A percentile compares a stretch with the other conserved stretches of the same genome.
Conservation (phyloP, 1,140 invertebrate genomes). For the Coenobita brevimanus region DNA sequence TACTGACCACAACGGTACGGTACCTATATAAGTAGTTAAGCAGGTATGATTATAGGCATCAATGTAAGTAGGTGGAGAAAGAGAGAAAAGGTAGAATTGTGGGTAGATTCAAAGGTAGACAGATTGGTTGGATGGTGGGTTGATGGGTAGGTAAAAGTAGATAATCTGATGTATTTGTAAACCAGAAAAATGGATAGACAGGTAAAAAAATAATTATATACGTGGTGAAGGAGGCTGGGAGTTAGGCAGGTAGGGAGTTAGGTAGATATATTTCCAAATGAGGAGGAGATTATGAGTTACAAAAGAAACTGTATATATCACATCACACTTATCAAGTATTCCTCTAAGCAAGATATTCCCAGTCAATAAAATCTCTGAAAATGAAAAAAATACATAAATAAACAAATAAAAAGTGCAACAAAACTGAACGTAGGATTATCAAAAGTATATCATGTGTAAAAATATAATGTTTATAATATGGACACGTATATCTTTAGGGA, state of each 20-base stretch:
- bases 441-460: too few relatives aligned
- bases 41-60: neutral
- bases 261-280: too few relatives aligned
- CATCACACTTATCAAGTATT: too few relatives aligned
- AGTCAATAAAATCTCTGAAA: too few relatives aligned
- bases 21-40: neutral
- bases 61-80: neutral
- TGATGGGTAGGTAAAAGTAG: slow-evolving; percentile 23
- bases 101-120: neutral
- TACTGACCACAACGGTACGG: too few relatives aligned
- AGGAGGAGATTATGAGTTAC: neutral
- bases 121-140: neutral
- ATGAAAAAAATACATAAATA: neutral
- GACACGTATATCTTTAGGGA: too few relatives aligned
- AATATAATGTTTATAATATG: too few relatives aligned
- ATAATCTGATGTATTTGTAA: slow-evolving; percentile 14
- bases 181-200: neutral
- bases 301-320: too few relatives aligned
- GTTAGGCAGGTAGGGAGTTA: neutral
- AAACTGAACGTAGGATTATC: too few relatives aligned
- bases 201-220: neutral
- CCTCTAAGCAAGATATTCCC: too few relatives aligned
- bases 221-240: neutral
- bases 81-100: neutral
- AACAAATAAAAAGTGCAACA: too few relatives aligned